These are phyloP conservation scores for Channa maculata DNA, from an alignment of 2,113 vertebrate species.

Conservation along the genomic window DNA sequence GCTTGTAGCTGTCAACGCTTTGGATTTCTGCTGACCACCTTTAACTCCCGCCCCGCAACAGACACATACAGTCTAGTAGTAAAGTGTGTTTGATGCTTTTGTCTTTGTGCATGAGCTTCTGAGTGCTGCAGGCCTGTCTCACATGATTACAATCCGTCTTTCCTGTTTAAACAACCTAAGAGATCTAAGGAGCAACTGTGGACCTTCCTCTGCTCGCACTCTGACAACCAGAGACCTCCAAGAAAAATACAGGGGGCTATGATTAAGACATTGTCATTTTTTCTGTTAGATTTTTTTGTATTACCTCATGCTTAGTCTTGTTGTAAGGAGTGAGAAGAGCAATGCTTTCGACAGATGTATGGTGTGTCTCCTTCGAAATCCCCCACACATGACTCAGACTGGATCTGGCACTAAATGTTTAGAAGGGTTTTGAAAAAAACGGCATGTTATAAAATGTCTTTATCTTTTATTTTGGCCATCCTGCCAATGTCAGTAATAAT, in stretches of 20 bases:
- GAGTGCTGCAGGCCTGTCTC: conserved; percentile 62
- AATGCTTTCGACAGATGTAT: neutral
- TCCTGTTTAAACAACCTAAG: conserved; percentile 73
- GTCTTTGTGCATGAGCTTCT: conserved; percentile 32
- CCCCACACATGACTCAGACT: conserved; percentile 17
- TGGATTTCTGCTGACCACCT: conserved; percentile 16
- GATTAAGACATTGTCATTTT: conserved; percentile 60
- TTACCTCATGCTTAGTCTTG: conserved; percentile 63
- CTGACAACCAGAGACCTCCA: conserved; percentile 41
- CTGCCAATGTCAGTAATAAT: conserved; percentile 13
- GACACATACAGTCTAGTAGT: neutral
- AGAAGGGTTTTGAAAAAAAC: conserved; percentile 7
- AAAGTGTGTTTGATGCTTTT: conserved; percentile 14
- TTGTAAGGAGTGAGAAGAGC: conserved; percentile 4
- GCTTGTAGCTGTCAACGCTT: conserved; percentile 63
- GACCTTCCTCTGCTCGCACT: conserved; percentile 16
- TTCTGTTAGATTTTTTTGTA: conserved; percentile 51
- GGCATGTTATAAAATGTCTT: neutral
- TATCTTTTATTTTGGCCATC: neutral
- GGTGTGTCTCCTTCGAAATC: conserved; percentile 27
- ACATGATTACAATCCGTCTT: conserved; percentile 65
- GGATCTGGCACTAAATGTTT: conserved; percentile 3
- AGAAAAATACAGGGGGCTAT: conserved; percentile 37
- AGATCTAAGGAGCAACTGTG: conserved; percentile 55
- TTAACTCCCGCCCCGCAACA: neutral